These are phyloP conservation scores for Lutjanus argentimaculatus DNA, from an alignment of 2,797 vertebrate genomes.

Conservation along the genomic window DNA sequence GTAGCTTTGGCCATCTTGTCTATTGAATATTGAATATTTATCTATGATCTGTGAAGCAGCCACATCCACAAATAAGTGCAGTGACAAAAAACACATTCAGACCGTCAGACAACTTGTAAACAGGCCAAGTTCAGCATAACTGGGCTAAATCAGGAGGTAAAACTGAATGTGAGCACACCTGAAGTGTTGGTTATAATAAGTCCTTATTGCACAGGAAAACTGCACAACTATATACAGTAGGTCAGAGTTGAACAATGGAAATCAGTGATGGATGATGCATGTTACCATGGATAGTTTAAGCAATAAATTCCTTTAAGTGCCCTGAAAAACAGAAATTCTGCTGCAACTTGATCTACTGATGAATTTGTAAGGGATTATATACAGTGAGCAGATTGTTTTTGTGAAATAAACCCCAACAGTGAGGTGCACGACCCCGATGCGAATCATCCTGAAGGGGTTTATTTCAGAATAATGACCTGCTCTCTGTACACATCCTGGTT, in stretches of 20 bases:
- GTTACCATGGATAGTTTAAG: not conserved
- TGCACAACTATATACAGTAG: not conserved
- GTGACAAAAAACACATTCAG: not conserved
- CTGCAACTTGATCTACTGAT: not conserved
- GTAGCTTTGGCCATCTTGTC: not conserved
- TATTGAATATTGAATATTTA: not conserved
- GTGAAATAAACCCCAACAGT: too few relatives aligned
- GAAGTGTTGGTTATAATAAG: not conserved
- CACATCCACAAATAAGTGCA: too few relatives aligned
- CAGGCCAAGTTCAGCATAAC: not conserved
- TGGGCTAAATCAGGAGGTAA: not conserved
- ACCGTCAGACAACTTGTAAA: not conserved
- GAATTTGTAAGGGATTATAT: not conserved
- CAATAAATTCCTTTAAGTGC: slow-evolving; percentile 4
- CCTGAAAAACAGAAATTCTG: not conserved
- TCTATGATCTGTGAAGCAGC: not conserved
- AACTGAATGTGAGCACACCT: slow-evolving; percentile 3
- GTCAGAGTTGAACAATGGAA: slow-evolving; percentile 2
- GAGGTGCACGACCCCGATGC: too few relatives aligned
- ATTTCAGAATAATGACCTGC: too few relatives aligned
- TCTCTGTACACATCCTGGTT: too few relatives aligned
- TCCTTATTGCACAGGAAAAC: not conserved
- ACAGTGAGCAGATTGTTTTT: too few relatives aligned
- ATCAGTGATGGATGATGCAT: not conserved
- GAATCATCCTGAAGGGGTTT: too few relatives aligned